Base-by-base conservation (phyloP, 2,888 invertebrate genomes). In the Megamerina dolium region DNA sequence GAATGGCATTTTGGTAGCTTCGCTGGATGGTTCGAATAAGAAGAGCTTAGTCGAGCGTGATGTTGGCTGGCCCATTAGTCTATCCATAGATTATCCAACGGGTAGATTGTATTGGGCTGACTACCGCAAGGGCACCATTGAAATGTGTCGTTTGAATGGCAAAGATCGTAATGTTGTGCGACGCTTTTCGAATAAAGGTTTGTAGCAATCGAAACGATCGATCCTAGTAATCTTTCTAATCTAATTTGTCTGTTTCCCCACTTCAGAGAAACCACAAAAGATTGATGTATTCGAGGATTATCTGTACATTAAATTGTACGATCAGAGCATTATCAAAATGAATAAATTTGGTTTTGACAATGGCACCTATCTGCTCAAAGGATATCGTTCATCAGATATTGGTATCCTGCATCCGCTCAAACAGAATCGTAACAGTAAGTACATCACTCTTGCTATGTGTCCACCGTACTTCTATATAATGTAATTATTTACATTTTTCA, bases 41-140 rank as follows among this genome's bases (percentile, higher is more conserved):
- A 75, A 74, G 54, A 72, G 74, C 44, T 68, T 87, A 29, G 77
- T 84, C 38, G 72, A 74, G 42, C 74, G 75, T 4, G 76, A 81
- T 54, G 73, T 83, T 48, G 77, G 82, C 12, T 85, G 87, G 76
- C 87, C 87, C 1, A 77, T 80, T 4, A 85, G 88, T 53, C 74
- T 91, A 34, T 81, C 88, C 5, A 75, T 90, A 41, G 86, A 87
- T 68, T 78, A 80, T 63, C 79, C 85, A 1, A 82, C 83, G 1
- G 73, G 75, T n/a, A 74, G 90, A 5, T 68, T 92, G 4, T 91
- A 90, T 74, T 88, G 87, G 85, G 80, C 85, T 10, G 92, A 92
- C 73, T 79, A 81, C n/a, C 87, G 87, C 67, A 78, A 80, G 53
- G 78, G 78, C 54, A 78, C 80, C 16, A 77, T 90, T 44, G 85